Evolutionary conservation across 2,888 invertebrate genomes (phyloP), one percentile per base, ranked within the genome.

Genomic region (Ormyrus labotus): DNA sequence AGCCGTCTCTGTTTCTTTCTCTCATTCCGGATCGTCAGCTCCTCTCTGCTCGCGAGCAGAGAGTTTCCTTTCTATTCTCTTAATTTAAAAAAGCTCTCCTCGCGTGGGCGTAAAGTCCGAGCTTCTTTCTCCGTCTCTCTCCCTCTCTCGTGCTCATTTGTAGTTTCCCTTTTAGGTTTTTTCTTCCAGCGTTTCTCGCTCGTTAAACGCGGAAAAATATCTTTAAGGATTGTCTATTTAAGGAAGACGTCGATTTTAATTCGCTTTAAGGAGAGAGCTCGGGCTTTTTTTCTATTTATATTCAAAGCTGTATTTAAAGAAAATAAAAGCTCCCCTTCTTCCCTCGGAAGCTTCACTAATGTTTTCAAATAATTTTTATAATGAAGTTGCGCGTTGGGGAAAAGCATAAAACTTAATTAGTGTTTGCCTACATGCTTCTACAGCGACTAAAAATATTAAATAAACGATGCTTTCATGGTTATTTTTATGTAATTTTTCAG

Each of bases 71-170:
- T 65, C 50, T 19, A 9, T 50, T 53, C 6, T 51, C 34, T 53
- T 47, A 68, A 75, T 75, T 75, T 75, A 75, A 68, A 75, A 68
- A 58, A 60, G 68, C 61, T 75, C 13, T 6, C 19, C 45, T 6
- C 53, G 51, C 67, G 47, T 8, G 51, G 6, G 8, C 3, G 13
- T 51, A 47, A 57, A 0, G 45, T 55, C 71, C 50, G 34, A 13
- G 9, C 53, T 45, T 69, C 9, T 7, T 19, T 19, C 19, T 19
- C 19, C 19, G 19, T 19, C 19, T 19, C 19, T 19, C 19, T 19
- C 19, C 1, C 53, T 53, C 6, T 13, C 6, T 63, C 11, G 6
- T 10, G 50, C 48, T 67, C 50, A 53, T 75, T 68, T 68, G 53
- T 51, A 45, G 68, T 51, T 75, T 53, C 47, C 60, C 48, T 51